phyloP scores from a whole-genome alignment of 2,113 vertebrate genomes.

The Garra rufa region DNA sequence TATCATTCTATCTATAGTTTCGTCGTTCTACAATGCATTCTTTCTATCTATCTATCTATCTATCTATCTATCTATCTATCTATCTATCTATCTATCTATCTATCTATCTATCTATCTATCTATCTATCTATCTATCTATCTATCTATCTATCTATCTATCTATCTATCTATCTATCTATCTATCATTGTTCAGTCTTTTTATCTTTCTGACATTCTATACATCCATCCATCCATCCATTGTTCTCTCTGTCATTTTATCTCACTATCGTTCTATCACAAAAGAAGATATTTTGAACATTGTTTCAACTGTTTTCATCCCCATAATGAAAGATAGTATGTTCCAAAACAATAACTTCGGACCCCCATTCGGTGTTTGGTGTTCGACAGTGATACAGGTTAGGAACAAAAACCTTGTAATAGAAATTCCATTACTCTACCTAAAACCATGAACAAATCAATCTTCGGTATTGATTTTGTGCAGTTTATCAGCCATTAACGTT shows the following conservation, averaged over 20 bases:
- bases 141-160: not conserved
- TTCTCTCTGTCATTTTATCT: not conserved
- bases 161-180: not conserved
- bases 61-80: not conserved
- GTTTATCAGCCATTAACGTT: constrained; percentile 21
- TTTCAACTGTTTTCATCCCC: not conserved
- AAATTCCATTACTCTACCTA: not conserved
- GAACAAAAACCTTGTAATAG: not conserved
- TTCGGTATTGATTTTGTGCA: constrained; percentile 16
- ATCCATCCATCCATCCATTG: not conserved
- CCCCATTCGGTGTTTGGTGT: too few relatives aligned
- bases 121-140: not conserved
- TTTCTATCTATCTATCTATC: not conserved
- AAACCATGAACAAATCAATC: not conserved
- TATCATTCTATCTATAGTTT: not conserved
- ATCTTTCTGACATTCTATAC: not conserved
- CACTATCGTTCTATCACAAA: not conserved
- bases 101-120: not conserved
- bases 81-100: constrained; percentile 5
- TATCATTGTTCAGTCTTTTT: not conserved
- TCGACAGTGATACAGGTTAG: not conserved
- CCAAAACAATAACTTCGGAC: not conserved
- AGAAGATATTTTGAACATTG: not conserved
- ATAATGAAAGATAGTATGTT: not conserved
- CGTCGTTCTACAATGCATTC: too few relatives aligned